phyloP scores from a whole-genome alignment of 2,888 invertebrate species.

The Andrena praecox region DNA sequence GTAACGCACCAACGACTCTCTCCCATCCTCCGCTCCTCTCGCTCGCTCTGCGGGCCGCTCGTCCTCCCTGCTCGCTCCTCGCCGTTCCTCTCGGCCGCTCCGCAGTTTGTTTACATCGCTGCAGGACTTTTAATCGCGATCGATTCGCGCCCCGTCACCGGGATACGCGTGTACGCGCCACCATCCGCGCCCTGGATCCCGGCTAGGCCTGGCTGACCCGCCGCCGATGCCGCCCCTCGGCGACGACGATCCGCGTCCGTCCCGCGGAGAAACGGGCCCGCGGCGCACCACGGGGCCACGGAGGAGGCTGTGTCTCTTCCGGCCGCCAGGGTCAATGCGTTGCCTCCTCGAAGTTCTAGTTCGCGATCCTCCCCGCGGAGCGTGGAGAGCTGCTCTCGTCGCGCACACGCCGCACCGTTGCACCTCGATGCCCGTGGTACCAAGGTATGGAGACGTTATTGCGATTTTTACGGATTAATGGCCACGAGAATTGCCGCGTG shows the following conservation, averaged over 20 bases:
- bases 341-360: slow-evolving; percentile 64
- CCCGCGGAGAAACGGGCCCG: neutral
- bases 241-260: neutral
- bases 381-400: neutral
- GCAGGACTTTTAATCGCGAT: slow-evolving; percentile 80
- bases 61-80: slow-evolving; percentile 26
- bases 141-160: slow-evolving; percentile 69
- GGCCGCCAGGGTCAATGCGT: slow-evolving; percentile 63
- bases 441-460: slow-evolving; percentile 47
- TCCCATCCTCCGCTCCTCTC: slow-evolving; percentile 61
- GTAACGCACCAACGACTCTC: slow-evolving; percentile 71
- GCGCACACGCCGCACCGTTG: slow-evolving; percentile 2
- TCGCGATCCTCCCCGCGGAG: slow-evolving; percentile 38
- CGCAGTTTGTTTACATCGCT: slow-evolving; percentile 82
- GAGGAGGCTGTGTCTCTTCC: slow-evolving; percentile 30
- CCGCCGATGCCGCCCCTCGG: neutral
- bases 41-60: slow-evolving; percentile 24
- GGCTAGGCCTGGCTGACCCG: neutral
- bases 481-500: neutral
- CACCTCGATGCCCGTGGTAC: slow-evolving; percentile 14
- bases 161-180: slow-evolving; percentile 19
- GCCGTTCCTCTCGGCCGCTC: slow-evolving; percentile 64
- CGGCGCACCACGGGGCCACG: neutral
- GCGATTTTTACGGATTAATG: slow-evolving; percentile 16
- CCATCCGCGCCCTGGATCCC: neutral